Evolutionary conservation across 2,888 invertebrate genomes (phyloP).

Genomic region (Biston betularia): DNA sequence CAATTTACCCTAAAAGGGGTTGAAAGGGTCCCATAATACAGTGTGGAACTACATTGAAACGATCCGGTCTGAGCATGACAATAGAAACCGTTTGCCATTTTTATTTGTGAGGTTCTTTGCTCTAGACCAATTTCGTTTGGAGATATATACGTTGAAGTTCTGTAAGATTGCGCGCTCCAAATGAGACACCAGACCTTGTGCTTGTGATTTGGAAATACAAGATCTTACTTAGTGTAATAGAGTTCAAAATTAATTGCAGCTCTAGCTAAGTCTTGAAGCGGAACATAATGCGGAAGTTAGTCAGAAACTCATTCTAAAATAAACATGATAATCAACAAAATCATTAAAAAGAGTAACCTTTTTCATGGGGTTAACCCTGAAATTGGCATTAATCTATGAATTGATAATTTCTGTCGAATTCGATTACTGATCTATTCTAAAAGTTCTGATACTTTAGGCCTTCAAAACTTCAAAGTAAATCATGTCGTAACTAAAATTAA

Average conservation of each 20-base stretch:
- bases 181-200: background rate
- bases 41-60: constrained; percentile 37
- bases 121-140: constrained; percentile 19
- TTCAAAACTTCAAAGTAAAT: constrained; percentile 13
- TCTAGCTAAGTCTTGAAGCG: too few relatives aligned
- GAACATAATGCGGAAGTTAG: too few relatives aligned
- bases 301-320: too few relatives aligned
- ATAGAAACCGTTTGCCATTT: constrained; percentile 36
- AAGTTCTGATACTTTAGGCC: background rate
- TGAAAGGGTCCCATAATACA: constrained; percentile 41
- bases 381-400: background rate
- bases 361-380: too few relatives aligned
- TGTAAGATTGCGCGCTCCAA: constrained; percentile 1
- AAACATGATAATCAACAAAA: too few relatives aligned
- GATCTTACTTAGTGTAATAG: background rate
- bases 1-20: constrained; percentile 37
- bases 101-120: constrained; percentile 26
- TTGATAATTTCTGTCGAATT: background rate
- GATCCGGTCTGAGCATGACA: constrained; percentile 34
- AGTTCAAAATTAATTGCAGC: background rate
- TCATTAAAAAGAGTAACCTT: too few relatives aligned
- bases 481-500: constrained; percentile 3
- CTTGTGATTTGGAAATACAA: background rate
- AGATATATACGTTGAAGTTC: constrained; percentile 8
- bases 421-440: background rate